Base-by-base conservation (phyloP, 2,888 invertebrate species). In the Thelaira solivaga region DNA sequence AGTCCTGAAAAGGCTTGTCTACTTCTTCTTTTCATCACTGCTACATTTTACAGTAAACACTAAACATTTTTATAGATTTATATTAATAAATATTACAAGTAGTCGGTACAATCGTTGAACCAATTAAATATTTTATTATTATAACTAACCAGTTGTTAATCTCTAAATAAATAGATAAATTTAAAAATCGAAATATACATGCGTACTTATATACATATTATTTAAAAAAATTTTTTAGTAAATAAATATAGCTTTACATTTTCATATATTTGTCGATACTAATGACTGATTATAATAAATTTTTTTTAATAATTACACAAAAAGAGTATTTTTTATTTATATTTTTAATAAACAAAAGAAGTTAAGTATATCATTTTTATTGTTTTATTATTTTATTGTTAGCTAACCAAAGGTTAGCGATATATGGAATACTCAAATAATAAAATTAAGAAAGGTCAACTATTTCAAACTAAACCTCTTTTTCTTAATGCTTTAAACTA, bases 181-280 rank as follows among this genome's bases (percentile, higher is more conserved):
- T n/a, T n/a, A n/a, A 57, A 29, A 47, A 59, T 64, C 36, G 26
- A 68, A 41, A 61, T 49, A 65, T 73, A 79, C 36, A 62, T 43
- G 71, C n/a, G 24, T 45, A 65, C 11, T 11, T 49, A 22, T 31
- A 3, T 34, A 61, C 75, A 31, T 34, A 4, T 65, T 57, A 36
- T 43, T 62, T 43, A 16, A 68, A 61, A 8, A 76, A 11, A 2
- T 31, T 59, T 43, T 61, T 26, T 26, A 16, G 36, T 61, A 62
- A 36, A 64, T 13, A 53, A 74, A 55, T 53, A 80, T 64, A 80
- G 74, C 80, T 78, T 80, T 80, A 78, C 34, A 73, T 69, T 34
- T 49, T 62, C 39, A 26, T 20, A 62, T 24, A 61, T 39, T 11
- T 59, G 74, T 26, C 24, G 11, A 57, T 71, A 47, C 49, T 26